Base-by-base conservation (phyloP, 2,888 invertebrate genomes). In the Therioaphis trifolii region DNA sequence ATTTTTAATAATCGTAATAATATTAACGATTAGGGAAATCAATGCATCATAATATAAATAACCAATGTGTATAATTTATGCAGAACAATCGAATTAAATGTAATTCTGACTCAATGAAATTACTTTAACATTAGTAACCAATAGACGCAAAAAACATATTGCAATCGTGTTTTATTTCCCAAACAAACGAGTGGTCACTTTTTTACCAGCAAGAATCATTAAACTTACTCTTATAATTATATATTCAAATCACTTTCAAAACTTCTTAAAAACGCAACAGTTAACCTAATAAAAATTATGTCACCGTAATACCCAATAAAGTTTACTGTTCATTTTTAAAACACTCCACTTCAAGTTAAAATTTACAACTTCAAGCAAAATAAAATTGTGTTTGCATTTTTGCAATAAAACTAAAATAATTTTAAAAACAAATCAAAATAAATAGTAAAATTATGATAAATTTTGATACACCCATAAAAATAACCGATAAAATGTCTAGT, bases 161-260 rank as follows among this genome's bases (percentile, higher is more conserved):
- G 7, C 55, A 55, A 55, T 21, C 7, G 21, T 46, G 15, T 27
- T 71, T 71, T 71, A 49, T 71, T 49, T 21, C 15, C 27, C 27
- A 71, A 71, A 18, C 27, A 12, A n/a, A n/a, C n/a, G n/a, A 46
- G 46, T n/a, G 49, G 71, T 71, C 18, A 71, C 49, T 71, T 49
- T 18, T n/a, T 29, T 27, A 15, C 18, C 46, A 14, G 49, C 18
- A 18, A 15, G 49, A 49, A 49, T 49, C 49, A 55, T 4, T n/a
- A n/a, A n/a, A 21, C 18, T n/a, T 55, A 55, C 21, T 55, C 18
- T 55, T n/a, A n/a, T n/a, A n/a, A 55, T 7, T n/a, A 21, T n/a
- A 21, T 55, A 55, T 55, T 55, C n/a, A 18, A 7, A 55, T 55
- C 55, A 21, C 55, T 55, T 55, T 55, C 55, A 11, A 55, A 2